Base-by-base conservation (phyloP, 2,888 invertebrate species). In the Pollenia angustigena region DNA sequence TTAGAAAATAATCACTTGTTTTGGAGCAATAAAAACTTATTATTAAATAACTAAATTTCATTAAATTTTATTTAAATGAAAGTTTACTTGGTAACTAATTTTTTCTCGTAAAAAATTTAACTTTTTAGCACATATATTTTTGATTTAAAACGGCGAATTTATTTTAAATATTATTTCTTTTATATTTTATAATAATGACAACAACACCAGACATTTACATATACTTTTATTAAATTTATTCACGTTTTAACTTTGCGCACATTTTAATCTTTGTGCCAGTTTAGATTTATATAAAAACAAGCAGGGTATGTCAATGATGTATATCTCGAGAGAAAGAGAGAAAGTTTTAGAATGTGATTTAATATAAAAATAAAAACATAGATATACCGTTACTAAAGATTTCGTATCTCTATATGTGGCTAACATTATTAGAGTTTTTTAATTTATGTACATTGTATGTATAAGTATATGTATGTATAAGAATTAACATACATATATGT, bases 1-100 rank as follows among this genome's bases (percentile, higher is more conserved):
- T 89, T 74, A 84, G 76, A 89, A 89, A 86, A 88, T 88, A 80
- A 87, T 88, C 79, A 85, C 78, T 82, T 85, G 88, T 88, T 76
- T 78, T 71, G 69, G 42, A 54, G 16, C 72, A 79, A 84, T 87
- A 88, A 88, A 87, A 88, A 71, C 44, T 71, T 80, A 56, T 79
- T 64, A 58, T 52, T 52, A 68, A 44, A 46, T 42, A 68, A 42
- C 40, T 79, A 81, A 75, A 58, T 87, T 81, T 86, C 85, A 88
- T 89, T 88, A 89, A 85, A 79, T 82, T 87, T 40, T 23, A 58
- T 75, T 56, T 89, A 85, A 89, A 87, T 88, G 87, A 89, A 85
- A 60, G 58, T 58, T 54, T 66, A 64, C 32, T 52, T 32, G 62
- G 64, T 54, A 60, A 48, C 60, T 42, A 52, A 23, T 58, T 18